Base-by-base conservation (phyloP, 2,113 vertebrate species). In the Ahaetulla prasina region DNA sequence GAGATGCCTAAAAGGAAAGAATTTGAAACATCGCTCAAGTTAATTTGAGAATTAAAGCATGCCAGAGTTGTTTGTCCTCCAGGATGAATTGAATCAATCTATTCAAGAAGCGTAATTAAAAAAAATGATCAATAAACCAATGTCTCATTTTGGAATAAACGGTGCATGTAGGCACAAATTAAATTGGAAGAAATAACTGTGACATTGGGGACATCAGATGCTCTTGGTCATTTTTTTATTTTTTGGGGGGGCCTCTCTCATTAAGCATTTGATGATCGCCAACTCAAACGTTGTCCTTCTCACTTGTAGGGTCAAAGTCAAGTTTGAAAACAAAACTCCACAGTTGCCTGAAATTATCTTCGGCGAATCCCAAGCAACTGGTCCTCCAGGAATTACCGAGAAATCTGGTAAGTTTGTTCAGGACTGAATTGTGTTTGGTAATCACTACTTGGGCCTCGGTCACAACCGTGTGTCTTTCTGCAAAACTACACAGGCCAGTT, bases 261-360 rank as follows among this genome's bases (percentile, higher is more conserved):
- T 88, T 94, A 85, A 12, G 0, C 3, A 8, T 95, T 92, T 92
- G 0, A 14, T 74, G 93, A 68, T 86, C 5, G 0, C 8, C 1
- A 39, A 14, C 50, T 35, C 4, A 6, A 4, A 12, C 5, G 23
- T 11, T 11, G 53, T 35, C 18, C 85, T 35, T 39, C 92, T 23
- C 90, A 92, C 91, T 9, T 89, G 7, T 57, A 98, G 98, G 85
- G 96, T 98, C 91, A 98, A 90, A 85, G 96, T 98, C 90, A 97
- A 55, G 87, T 97, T 96, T 89, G 93, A 95, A 92, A 97, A 96
- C 94, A 96, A 95, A 90, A 89, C 96, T 30, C 16, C 93, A 22
- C 94, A 95, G 85, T 92, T 98, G 92, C 98, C 98, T 23, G 95
- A 94, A 94, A 97, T 98, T 60, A 2, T 96, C 53, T 96, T 98